Base-by-base conservation (phyloP, 2,888 invertebrate genomes). In the Myopa tessellatipennis region DNA sequence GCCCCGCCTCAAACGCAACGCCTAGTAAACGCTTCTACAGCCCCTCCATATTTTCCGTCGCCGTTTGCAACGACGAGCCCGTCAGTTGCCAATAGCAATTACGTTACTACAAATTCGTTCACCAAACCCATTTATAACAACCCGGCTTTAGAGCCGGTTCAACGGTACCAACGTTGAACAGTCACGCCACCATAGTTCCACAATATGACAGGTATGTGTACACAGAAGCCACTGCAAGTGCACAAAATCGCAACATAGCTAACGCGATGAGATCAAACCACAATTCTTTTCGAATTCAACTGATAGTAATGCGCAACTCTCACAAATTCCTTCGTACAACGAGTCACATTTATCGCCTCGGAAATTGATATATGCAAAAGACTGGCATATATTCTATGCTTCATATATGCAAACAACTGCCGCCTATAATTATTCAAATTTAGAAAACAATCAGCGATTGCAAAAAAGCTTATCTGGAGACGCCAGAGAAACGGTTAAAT, bases 391-490 rank as follows among this genome's bases (percentile, higher is more conserved):
- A 5, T 63, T 63, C 34, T 63, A 34, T 34, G 61, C 61, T 5
- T 63, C 18, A 8, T 63, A 63, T 34, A 63, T 34, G 4, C 61
- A 63, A 26, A 8, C 61, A 63, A 63, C 18, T 8, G 61, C 61
- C 34, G 26, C 26, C 5, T 63, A 63, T 63, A 63, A 63, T 63
- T 58, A 10, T 12, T 58, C 6, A 12, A 58, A 63, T 63, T 63
- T 63, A 12, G 61, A 63, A 18, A 63, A 63, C 18, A 63, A 63
- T 34, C 61, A 63, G 18, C 61, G 61, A 63, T 26, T 63, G 18
- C 61, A 63, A 63, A 63, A 7, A 4, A 26, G 61, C 26, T 34
- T 63, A 63, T n/a, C 34, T n/a, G 61, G 61, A 34, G 61, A 63
- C 16, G 61, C 61, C 34, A 63, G 61, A 63, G 61, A 63, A 26